phyloP scores from a whole-genome alignment of 2,113 vertebrate genomes.

The Amblyornis subalaris region DNA sequence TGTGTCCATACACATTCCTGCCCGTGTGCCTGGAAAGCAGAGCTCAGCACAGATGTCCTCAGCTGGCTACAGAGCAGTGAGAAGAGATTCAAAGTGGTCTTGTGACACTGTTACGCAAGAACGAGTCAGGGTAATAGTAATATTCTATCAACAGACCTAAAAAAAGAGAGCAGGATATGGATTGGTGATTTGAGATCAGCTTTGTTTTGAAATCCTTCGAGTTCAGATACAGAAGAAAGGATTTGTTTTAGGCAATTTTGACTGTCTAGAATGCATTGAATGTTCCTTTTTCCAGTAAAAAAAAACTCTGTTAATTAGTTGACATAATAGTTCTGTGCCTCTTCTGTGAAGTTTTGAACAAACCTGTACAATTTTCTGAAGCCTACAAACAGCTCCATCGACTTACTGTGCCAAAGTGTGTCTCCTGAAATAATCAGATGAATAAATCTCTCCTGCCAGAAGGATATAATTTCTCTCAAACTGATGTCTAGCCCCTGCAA shows the following conservation, averaged over 20 bases:
- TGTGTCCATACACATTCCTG: neutral
- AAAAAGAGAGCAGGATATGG: neutral
- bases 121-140: neutral
- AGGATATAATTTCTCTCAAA: slow-evolving; percentile 10
- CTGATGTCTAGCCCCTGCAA: neutral
- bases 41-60: slow-evolving; percentile 26
- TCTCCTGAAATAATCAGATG: slow-evolving; percentile 1
- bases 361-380: neutral
- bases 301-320: neutral
- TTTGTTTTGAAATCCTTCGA: neutral
- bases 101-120: neutral
- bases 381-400: neutral
- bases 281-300: neutral
- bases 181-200: neutral
- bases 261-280: neutral
- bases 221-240: neutral
- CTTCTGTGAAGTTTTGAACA: neutral
- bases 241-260: neutral
- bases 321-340: neutral
- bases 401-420: neutral
- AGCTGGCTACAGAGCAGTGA: slow-evolving; percentile 2
- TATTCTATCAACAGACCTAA: neutral
- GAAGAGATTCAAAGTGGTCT: neutral
- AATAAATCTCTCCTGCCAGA: neutral
- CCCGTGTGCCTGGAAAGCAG: slow-evolving; percentile 23